Conservation (phyloP, 2,113 vertebrate genomes). For the Tursiops truncatus region DNA sequence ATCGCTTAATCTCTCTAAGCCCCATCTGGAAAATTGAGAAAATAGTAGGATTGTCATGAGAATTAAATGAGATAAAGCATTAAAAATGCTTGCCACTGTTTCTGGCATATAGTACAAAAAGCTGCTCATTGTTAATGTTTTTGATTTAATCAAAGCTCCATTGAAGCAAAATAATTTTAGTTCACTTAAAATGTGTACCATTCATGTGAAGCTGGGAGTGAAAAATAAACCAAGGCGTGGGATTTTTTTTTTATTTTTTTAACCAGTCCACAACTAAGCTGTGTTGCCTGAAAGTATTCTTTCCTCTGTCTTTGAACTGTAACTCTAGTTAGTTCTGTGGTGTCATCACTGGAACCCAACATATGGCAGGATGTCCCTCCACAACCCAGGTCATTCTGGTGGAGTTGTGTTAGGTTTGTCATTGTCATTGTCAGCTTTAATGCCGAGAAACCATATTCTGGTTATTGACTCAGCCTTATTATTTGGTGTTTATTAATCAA, state of each 20-base stretch:
- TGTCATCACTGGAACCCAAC: background rate
- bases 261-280: background rate
- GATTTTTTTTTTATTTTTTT: background rate
- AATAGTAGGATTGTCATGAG: slow-evolving; percentile 8
- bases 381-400: background rate
- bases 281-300: background rate
- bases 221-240: background rate
- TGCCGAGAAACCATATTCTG: background rate
- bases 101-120: background rate
- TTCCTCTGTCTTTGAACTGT: background rate
- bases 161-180: background rate
- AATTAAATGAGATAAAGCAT: background rate
- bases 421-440: background rate
- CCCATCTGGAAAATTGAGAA: slow-evolving; percentile 50
- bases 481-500: background rate
- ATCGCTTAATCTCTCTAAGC: slow-evolving; percentile 23
- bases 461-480: slow-evolving; percentile 5
- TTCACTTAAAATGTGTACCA: slow-evolving; percentile 6
- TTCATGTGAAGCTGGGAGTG: background rate
- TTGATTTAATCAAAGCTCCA: background rate
- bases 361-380: background rate
- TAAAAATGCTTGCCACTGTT: background rate
- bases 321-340: background rate
- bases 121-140: background rate
- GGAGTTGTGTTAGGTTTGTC: background rate